Evolutionary conservation across 2,888 invertebrate genomes (phyloP).

Genomic region (Embidobia sp.): DNA sequence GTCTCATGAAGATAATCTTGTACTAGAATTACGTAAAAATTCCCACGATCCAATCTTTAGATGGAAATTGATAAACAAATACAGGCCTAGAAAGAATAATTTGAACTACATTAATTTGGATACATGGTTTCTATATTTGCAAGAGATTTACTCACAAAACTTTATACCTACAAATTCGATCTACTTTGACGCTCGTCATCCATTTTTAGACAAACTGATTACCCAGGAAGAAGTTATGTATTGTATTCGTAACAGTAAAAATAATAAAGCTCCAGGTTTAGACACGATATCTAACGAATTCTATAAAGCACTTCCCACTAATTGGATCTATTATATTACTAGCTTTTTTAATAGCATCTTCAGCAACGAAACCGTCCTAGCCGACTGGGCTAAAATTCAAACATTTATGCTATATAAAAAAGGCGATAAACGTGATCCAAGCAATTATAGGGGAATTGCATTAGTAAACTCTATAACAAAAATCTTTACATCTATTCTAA

Average conservation of each 20-base stretch:
- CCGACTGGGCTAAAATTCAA: slow-evolving; percentile 3
- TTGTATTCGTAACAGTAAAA: not conserved
- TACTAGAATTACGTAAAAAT: not conserved
- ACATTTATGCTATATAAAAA: slow-evolving; percentile 24
- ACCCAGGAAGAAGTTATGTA: not conserved
- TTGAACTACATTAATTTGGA: not conserved
- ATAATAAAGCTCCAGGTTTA: not conserved
- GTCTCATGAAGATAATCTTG: not conserved
- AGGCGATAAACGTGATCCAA: not conserved
- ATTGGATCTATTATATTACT: slow-evolving; percentile 5
- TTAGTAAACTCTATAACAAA: slow-evolving; percentile 12
- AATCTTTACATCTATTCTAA: slow-evolving; percentile 3
- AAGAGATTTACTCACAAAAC: not conserved
- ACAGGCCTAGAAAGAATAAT: not conserved
- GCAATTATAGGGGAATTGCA: slow-evolving; percentile 14
- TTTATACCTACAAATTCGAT: too few species aligned
- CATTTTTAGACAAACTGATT: not conserved
- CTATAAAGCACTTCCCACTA: not conserved
- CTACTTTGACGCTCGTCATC: slow-evolving; percentile 3
- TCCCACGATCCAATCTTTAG: not conserved
- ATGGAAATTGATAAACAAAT: slow-evolving; percentile 1
- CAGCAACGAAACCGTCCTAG: not conserved
- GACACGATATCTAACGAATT: slow-evolving; percentile 6
- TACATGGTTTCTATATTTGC: not conserved
- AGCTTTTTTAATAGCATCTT: slow-evolving; percentile 1